These are phyloP conservation scores for Oncopodura yosiiana DNA, from an alignment of 1,140 invertebrate genomes.

Conservation along the genomic window DNA sequence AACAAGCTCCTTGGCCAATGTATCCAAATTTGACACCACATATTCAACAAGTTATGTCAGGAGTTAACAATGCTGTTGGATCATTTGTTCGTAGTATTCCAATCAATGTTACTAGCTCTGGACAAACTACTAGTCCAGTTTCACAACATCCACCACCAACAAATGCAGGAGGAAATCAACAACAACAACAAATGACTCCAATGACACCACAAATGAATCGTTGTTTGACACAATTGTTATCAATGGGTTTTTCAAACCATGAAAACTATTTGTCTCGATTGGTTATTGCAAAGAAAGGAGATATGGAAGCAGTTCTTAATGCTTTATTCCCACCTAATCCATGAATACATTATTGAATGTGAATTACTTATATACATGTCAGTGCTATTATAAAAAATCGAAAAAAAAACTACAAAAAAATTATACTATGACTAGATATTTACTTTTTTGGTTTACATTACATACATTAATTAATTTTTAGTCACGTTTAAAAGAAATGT, in stretches of 20 bases:
- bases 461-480: too few relatives aligned
- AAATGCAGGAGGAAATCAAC: neutral
- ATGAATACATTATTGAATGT: too few relatives aligned
- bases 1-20: constrained; percentile 1
- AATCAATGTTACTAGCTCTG: neutral
- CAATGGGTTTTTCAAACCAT: constrained; percentile 34
- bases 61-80: constrained; percentile 21
- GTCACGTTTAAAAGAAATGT: too few relatives aligned
- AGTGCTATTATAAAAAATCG: too few relatives aligned
- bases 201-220: constrained; percentile 11
- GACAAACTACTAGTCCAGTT: neutral
- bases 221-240: constrained; percentile 28
- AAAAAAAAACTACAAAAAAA: too few relatives aligned
- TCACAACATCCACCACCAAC: neutral
- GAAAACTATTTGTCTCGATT: constrained; percentile 28
- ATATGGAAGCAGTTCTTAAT: constrained; percentile 29
- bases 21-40: constrained; percentile 17
- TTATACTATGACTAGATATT: too few relatives aligned
- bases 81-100: constrained; percentile 23
- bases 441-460: too few relatives aligned
- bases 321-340: constrained; percentile 33
- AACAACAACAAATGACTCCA: neutral
- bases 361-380: too few relatives aligned
- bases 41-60: constrained; percentile 22
- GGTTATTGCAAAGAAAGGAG: constrained; percentile 30